Base-by-base conservation (phyloP, 2,797 vertebrate species). In the Rallus crepitans region DNA sequence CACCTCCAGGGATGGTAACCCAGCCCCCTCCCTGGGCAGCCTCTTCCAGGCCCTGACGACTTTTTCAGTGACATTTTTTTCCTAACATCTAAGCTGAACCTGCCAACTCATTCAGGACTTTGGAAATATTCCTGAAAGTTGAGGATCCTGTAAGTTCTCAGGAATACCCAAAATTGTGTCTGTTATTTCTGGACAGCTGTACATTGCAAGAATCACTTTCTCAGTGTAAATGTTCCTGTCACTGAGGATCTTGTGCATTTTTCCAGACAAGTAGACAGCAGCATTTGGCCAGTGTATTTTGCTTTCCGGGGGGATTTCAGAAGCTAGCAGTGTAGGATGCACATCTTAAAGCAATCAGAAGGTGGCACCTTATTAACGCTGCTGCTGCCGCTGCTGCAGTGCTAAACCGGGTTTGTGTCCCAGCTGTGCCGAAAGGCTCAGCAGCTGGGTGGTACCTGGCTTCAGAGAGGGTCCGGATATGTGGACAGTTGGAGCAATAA, bases 291-390 rank as follows among this genome's bases (percentile, higher is more conserved):
- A 3, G 23, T 8, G 18, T 7, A 16, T 35, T 42, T 7, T 2
- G 47, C 14, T 9, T 7, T 11, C 65, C 9, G 2, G 17, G 21
- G 21, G n/a, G 4, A 11, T 33, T 47, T 61, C 15, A 66, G 55
- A 37, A 25, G 9, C 15, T 6, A n/a, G 17, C 35, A 4, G 19
- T 2, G 4, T 3, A 19, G 42, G 65, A 40, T 89, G 96, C 93
- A 65, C 16, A 57, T 76, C 87, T 39, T 15, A 3, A 72, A 93
- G 53, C 70, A 20, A 87, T 89, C 95, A 66, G 94, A 79, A 96
- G 96, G 87, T 93, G 96, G 93, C 96, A 95, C 75, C 23, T 91
- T 7, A 33, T 28, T 53, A 28, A 89, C 65, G 5, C 87, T 35
- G 73, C 84, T 45, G 42, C 42, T 60, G 70, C 1, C 0, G 64